phyloP scores from a whole-genome alignment of 1,140 invertebrate genomes.

The Lepidurus packardi region DNA sequence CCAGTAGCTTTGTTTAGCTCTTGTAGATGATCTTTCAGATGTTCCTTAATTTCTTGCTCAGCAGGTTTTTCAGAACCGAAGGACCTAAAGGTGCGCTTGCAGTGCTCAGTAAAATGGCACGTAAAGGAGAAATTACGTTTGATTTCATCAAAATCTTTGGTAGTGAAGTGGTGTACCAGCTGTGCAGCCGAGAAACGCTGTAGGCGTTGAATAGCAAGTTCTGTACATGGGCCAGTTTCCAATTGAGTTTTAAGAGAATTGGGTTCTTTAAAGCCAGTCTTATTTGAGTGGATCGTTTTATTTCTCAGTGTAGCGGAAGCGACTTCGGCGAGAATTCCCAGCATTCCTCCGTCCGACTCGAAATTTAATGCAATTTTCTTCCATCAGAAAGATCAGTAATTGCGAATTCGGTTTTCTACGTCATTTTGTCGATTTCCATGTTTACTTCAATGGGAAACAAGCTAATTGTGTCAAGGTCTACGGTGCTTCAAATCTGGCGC shows the following conservation, averaged over 20 bases:
- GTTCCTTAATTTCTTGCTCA: conserved; percentile 50
- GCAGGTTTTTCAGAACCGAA: conserved; percentile 56
- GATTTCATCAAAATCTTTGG: conserved; percentile 53
- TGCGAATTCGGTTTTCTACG: too few relatives aligned
- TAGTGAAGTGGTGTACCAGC: conserved; percentile 54
- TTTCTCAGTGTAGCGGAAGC: conserved; percentile 50
- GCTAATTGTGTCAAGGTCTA: too few relatives aligned
- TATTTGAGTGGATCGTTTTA: conserved; percentile 41
- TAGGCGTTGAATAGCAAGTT: not conserved
- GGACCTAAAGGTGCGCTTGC: conserved; percentile 51
- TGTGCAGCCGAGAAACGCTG: conserved; percentile 37
- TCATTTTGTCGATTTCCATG: not conserved
- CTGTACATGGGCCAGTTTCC: conserved; percentile 33
- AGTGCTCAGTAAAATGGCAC: conserved; percentile 49
- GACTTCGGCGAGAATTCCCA: conserved; percentile 52
- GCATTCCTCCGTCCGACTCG: conserved; percentile 35
- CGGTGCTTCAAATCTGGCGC: too few relatives aligned
- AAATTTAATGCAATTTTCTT: not conserved
- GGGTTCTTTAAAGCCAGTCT: conserved; percentile 35
- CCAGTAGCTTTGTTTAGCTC: conserved; percentile 42
- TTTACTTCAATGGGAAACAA: not conserved
- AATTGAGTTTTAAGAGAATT: conserved; percentile 48
- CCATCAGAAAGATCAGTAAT: not conserved
- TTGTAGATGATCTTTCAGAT: conserved; percentile 50
- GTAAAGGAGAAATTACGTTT: conserved; percentile 53